phyloP scores from a whole-genome alignment of 2,113 vertebrate genomes.

The Charadrius vociferus region DNA sequence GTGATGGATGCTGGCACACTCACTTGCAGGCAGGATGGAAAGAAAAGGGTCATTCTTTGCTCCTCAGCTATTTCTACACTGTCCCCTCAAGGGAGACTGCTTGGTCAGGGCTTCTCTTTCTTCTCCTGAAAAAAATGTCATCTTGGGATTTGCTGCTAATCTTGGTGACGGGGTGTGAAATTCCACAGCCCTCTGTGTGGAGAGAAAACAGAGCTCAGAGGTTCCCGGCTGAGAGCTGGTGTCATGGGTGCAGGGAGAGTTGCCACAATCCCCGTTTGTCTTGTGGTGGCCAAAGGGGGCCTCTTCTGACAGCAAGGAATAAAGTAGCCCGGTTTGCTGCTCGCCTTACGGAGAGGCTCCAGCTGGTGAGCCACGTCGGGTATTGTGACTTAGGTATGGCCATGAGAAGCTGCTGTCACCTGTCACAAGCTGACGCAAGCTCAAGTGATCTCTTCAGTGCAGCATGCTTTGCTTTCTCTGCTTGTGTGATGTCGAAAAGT shows the following conservation, averaged over 20 bases:
- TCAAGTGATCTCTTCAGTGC: no score
- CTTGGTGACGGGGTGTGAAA: constrained; percentile 58
- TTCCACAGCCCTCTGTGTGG: constrained; percentile 26
- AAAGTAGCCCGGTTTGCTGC: neutral
- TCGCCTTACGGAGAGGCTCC: rapidly evolving
- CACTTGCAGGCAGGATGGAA: neutral
- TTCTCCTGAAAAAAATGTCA: constrained; percentile 21
- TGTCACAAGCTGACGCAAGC: neutral
- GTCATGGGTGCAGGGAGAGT: neutral
- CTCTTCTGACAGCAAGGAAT: neutral
- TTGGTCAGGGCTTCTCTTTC: constrained; percentile 49
- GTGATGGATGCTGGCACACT: constrained; percentile 54
- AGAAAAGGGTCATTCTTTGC: constrained; percentile 62
- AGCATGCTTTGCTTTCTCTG: no score
- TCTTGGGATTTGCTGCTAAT: constrained; percentile 36
- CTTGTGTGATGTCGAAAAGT: neutral
- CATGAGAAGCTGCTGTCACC: neutral
- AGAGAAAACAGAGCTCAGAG: neutral
- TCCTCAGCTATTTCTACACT: constrained; percentile 39
- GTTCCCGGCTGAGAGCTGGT: neutral
- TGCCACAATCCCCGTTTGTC: neutral
- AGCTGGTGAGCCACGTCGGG: rapidly evolving
- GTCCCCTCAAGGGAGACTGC: neutral
- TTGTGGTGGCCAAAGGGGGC: neutral
- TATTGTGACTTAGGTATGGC: neutral